A percentile compares a stretch with the other conserved stretches of the same genome.
Evolutionary conservation across 2,797 vertebrate genomes (phyloP).

Genomic region (Enteromius trimaculatus): DNA sequence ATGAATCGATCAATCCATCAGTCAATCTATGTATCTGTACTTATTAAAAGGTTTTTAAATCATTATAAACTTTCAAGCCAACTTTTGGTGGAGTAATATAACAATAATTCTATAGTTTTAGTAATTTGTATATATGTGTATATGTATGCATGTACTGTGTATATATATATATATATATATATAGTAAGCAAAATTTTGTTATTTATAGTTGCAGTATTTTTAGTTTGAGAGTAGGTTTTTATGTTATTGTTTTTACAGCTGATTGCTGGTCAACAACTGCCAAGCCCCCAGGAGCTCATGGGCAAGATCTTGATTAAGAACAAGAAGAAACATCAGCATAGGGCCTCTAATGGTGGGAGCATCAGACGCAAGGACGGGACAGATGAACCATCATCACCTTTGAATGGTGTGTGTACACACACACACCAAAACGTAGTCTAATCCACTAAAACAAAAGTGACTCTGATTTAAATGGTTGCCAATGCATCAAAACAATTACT

Average conservation of each 20-base stretch:
- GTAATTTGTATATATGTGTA: no score
- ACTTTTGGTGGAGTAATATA: neutral
- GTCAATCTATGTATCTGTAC: neutral
- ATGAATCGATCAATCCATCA: neutral
- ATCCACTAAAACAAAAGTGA: neutral
- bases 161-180: no score
- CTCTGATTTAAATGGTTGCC: neutral
- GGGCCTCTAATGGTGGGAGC: slow-evolving; percentile 70
- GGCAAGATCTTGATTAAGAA: slow-evolving; percentile 94
- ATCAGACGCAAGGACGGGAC: slow-evolving; percentile 76
- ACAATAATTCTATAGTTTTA: neutral
- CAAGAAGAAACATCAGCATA: slow-evolving; percentile 79
- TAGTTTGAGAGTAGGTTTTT: neutral
- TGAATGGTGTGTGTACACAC: slow-evolving; percentile 71
- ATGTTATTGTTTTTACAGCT: slow-evolving; percentile 72
- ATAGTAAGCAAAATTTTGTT: no score
- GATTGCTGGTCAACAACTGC: slow-evolving; percentile 76
- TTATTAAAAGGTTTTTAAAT: neutral
- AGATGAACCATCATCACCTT: slow-evolving; percentile 76
- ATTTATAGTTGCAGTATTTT: neutral
- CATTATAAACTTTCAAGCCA: neutral
- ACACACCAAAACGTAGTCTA: neutral
- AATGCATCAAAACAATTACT: neutral
- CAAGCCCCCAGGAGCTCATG: slow-evolving; percentile 85
- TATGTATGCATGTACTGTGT: no score